A percentile compares a stretch with the other conserved stretches of the same genome.
phyloP scores from a whole-genome alignment of 2,888 invertebrate species.

The Ormyrus rosae region DNA sequence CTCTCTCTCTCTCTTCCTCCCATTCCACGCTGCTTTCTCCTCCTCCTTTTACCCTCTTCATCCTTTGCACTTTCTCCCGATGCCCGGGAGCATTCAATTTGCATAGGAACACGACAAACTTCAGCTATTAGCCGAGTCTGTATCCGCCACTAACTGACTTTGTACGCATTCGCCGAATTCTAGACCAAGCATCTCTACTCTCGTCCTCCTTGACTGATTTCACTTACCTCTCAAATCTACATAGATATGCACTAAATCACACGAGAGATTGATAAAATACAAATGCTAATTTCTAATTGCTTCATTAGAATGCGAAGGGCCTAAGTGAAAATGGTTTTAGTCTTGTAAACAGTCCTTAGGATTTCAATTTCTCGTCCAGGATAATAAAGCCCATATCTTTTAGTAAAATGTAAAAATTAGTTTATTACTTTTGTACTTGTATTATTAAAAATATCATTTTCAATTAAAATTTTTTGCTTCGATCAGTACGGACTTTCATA shows the following conservation, averaged over 20 bases:
- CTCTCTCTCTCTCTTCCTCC: constrained; percentile 39
- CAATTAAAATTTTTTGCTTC: too few relatives aligned
- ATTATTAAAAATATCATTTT: too few relatives aligned
- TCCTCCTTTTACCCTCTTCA: constrained; percentile 9
- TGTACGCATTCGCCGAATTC: constrained; percentile 32
- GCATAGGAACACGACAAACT: constrained; percentile 73
- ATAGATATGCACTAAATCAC: constrained; percentile 13
- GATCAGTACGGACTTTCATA: too few relatives aligned
- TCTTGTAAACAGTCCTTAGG: not conserved
- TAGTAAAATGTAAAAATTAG: too few relatives aligned
- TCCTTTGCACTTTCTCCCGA: constrained; percentile 58
- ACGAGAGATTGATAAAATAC: constrained; percentile 11
- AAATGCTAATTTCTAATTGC: constrained; percentile 5
- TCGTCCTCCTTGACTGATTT: constrained; percentile 13
- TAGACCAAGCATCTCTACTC: not conserved
- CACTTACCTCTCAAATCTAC: constrained; percentile 7
- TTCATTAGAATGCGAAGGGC: constrained; percentile 1
- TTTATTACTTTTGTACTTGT: too few relatives aligned
- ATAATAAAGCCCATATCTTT: too few relatives aligned
- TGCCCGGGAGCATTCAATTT: constrained; percentile 71
- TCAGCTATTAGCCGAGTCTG: constrained; percentile 68
- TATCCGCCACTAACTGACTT: constrained; percentile 62
- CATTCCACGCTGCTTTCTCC: constrained; percentile 45
- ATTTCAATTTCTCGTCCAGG: too few relatives aligned
- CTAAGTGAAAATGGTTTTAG: not conserved